Conservation (phyloP, 1,140 invertebrate genomes). For the Leucophenga varia region DNA sequence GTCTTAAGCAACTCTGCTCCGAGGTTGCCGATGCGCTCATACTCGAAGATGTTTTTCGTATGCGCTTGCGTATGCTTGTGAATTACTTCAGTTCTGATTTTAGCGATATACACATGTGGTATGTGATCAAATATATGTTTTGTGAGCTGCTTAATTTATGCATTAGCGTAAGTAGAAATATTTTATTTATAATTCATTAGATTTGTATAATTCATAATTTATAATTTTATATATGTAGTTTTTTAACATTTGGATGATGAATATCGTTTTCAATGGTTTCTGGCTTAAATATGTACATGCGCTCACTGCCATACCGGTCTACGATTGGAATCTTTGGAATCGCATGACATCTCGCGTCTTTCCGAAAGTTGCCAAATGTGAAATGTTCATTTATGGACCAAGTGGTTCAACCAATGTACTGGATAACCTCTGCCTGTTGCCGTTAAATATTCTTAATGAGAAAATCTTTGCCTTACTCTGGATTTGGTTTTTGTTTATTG, state of each 20-base stretch:
- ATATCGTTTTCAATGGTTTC: conserved; percentile 73
- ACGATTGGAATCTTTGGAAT: conserved; percentile 52
- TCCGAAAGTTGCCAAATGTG: conserved; percentile 77
- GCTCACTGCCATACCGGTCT: conserved; percentile 59
- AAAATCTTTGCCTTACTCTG: conserved; percentile 77
- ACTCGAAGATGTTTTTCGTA: conserved; percentile 58
- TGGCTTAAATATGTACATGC: conserved; percentile 71
- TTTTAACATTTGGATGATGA: conserved; percentile 64
- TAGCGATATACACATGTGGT: conserved; percentile 65
- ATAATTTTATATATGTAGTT: no score
- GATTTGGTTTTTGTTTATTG: conserved; percentile 77
- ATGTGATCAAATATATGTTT: conserved; percentile 67
- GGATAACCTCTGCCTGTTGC: conserved; percentile 72
- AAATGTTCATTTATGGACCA: conserved; percentile 66
- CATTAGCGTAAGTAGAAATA: conserved; percentile 65
- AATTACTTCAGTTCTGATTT: conserved; percentile 59
- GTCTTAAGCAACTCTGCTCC: conserved; percentile 59
- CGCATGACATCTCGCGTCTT: conserved; percentile 66
- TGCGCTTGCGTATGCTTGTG: conserved; percentile 60
- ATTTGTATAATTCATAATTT: no score
- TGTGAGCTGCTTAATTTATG: conserved; percentile 73
- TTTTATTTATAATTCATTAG: no score
- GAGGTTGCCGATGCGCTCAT: conserved; percentile 57
- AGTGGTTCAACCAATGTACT: conserved; percentile 64
- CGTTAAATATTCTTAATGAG: conserved; percentile 77